phyloP scores from a whole-genome alignment of 2,888 invertebrate genomes.

The Anodontia alba region DNA sequence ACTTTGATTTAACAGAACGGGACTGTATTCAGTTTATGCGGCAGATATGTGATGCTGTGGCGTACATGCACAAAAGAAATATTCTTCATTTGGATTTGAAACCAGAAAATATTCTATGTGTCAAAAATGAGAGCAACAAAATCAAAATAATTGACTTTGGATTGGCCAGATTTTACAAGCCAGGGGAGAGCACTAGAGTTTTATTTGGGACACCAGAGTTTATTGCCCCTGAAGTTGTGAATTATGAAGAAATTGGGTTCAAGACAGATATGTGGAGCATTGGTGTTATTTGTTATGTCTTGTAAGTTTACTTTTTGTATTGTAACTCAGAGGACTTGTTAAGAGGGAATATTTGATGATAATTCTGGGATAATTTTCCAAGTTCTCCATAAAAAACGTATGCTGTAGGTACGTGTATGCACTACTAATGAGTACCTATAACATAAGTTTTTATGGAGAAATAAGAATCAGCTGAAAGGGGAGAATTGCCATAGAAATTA shows the following conservation, averaged over 20 bases:
- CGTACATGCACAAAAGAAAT: slow-evolving; percentile 97
- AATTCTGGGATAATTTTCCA: no score
- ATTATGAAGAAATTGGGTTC: slow-evolving; percentile 83
- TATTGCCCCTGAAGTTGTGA: slow-evolving; percentile 85
- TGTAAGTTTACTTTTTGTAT: slow-evolving; percentile 83
- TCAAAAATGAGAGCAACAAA: slow-evolving; percentile 97
- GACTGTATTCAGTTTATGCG: slow-evolving; percentile 98
- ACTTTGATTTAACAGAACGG: slow-evolving; percentile 97
- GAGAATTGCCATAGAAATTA: no score
- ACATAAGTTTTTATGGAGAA: no score
- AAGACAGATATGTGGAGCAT: slow-evolving; percentile 85
- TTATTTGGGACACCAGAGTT: slow-evolving; percentile 85
- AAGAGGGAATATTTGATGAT: no score
- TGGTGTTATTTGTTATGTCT: slow-evolving; percentile 84
- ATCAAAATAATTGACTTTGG: slow-evolving; percentile 99
- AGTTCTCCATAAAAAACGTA: no score
- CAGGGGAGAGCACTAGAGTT: slow-evolving; percentile 91
- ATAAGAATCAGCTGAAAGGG: no score
- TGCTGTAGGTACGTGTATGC: no score
- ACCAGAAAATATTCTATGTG: slow-evolving; percentile 99
- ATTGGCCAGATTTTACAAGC: slow-evolving; percentile 95
- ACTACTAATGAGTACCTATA: no score
- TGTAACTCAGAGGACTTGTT: no score
- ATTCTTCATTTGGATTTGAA: slow-evolving; percentile 99
- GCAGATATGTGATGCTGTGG: slow-evolving; percentile 98